Evolutionary conservation across 2,888 invertebrate species (phyloP).

Genomic region (Mesoligia furuncula): DNA sequence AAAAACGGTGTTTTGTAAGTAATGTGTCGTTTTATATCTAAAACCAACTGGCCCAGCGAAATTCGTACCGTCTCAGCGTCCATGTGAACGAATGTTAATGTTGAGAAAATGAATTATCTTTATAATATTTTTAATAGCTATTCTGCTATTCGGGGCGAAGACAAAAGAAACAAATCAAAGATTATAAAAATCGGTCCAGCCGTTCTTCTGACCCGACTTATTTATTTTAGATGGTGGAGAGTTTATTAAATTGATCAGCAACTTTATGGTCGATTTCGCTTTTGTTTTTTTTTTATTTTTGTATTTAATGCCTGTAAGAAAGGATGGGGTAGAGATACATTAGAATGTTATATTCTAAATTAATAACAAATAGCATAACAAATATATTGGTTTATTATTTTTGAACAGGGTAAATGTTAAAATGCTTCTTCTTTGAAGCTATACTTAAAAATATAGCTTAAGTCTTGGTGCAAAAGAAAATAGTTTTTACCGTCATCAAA

Average conservation of each 20-base stretch:
- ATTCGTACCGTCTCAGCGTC: too few relatives aligned
- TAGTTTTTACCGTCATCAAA: background rate
- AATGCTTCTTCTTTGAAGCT: background rate
- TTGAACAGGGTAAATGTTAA: background rate
- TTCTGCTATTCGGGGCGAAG: too few relatives aligned
- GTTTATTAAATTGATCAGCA: background rate
- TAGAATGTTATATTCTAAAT: background rate
- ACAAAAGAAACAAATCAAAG: too few relatives aligned
- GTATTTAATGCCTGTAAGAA: background rate
- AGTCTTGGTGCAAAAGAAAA: background rate
- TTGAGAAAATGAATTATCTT: too few relatives aligned
- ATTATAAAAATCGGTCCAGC: too few relatives aligned
- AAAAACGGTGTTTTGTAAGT: constrained; percentile 34
- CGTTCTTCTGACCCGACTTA: too few relatives aligned
- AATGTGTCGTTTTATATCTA: constrained; percentile 5
- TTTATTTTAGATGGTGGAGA: background rate
- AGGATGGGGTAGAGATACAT: background rate
- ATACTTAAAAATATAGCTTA: background rate
- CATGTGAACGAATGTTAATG: too few relatives aligned
- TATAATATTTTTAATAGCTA: too few relatives aligned
- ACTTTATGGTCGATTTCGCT: background rate
- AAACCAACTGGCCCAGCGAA: background rate
- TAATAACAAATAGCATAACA: background rate
- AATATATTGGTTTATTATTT: background rate
- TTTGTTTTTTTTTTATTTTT: background rate